Percentiles rank a stretch among this genome's conserved stretches.
Evolutionary conservation across 1,140 invertebrate genomes (phyloP).

Genomic region (Anoplophora glabripennis): DNA sequence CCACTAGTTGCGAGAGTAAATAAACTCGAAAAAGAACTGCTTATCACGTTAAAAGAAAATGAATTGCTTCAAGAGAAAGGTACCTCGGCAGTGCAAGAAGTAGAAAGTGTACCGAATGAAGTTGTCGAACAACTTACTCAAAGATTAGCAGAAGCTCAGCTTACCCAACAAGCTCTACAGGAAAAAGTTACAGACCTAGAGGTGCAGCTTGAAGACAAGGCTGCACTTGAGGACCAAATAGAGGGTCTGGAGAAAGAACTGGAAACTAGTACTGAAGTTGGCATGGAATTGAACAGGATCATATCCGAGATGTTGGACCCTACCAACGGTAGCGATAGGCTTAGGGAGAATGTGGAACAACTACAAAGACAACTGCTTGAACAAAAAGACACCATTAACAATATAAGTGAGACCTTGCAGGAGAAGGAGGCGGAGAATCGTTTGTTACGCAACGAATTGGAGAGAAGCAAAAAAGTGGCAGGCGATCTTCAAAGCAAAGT

Average conservation of each 20-base stretch:
- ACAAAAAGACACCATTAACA: constrained; percentile 56
- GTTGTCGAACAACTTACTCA: constrained; percentile 54
- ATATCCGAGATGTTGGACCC: constrained; percentile 61
- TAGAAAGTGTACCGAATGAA: constrained; percentile 52
- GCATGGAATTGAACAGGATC: constrained; percentile 63
- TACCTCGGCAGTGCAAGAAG: constrained; percentile 52
- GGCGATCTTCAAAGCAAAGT: constrained; percentile 51
- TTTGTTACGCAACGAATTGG: constrained; percentile 51
- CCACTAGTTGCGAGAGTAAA: constrained; percentile 60
- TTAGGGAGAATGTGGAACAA: constrained; percentile 61
- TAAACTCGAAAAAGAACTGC: constrained; percentile 57
- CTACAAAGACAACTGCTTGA: constrained; percentile 60
- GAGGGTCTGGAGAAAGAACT: constrained; percentile 60
- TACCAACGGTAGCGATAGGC: constrained; percentile 56
- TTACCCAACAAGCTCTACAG: constrained; percentile 63
- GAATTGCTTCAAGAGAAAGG: constrained; percentile 63
- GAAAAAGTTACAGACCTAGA: constrained; percentile 58
- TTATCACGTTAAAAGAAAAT: constrained; percentile 61
- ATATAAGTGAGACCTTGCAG: constrained; percentile 51
- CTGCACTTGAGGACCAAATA: constrained; percentile 56
- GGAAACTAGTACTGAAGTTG: constrained; percentile 63
- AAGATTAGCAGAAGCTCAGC: constrained; percentile 48
- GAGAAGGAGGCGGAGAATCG: constrained; percentile 56
- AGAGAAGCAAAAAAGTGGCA: constrained; percentile 51
- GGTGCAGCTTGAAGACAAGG: constrained; percentile 44